Base-by-base conservation (phyloP, 2,113 vertebrate species). In the Eurystomus gularis region DNA sequence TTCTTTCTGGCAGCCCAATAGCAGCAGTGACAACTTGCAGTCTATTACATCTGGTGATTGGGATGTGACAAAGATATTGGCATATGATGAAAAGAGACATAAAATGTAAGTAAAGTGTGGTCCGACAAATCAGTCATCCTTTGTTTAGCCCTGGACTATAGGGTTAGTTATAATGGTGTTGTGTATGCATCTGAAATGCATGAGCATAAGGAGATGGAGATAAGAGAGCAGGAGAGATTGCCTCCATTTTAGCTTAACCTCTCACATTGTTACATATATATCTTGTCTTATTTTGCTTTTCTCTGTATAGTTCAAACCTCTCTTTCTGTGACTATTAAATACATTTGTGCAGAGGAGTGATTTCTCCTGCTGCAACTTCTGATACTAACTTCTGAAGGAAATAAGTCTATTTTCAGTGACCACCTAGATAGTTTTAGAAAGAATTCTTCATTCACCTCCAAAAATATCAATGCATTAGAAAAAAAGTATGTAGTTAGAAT, bases 31-130 rank as follows among this genome's bases (percentile, higher is more conserved):
- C 79, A 99, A 99, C 5, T 98, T 99, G 33, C 98, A 99, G 96
- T 98, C 99, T 78, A 99, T 99, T 96, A 99, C 99, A 13, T 99
- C 99, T 3, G 99, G 99, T 18, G 99, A 99, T 26, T 99, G 99
- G 99, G 99, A 99, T 46, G 99, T 99, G 88, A 99, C 99, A 72
- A 97, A 98, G 90, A 98, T 99, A 95, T 96, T 99, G 97, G 98
- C 99, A 75, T 99, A 99, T 3, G 98, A 99, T 12, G 99, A 99
- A 97, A 98, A 98, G 66, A 98, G 97, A 65, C 99, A 98, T 71
- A 98, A 99, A 97, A 99, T 99, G 99, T 99, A 86, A 99, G 99
- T 97, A 48, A 81, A 24, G 2, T 7, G n/a, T 37, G 11, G 11
- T 52, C 54, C 71, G 55, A 55, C 25, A 66, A 29, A 62, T 75